Evolutionary conservation across 2,113 vertebrate genomes (phyloP).

Genomic region (Falco punctatus): DNA sequence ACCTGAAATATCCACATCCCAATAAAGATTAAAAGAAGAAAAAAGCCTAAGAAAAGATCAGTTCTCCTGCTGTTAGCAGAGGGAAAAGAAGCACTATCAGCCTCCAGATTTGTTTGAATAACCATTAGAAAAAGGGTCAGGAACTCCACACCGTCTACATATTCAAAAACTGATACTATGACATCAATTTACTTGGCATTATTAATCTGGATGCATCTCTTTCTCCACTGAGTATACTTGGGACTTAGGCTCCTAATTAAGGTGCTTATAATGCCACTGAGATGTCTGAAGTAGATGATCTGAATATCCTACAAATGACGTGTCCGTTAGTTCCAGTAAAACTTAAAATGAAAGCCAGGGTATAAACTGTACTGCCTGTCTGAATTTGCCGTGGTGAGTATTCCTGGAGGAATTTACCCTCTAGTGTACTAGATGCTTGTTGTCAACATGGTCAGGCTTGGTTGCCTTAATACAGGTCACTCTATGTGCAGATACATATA

Average conservation of each 20-base stretch:
- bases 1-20: not conserved
- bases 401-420: not conserved
- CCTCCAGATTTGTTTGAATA: not conserved
- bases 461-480: not conserved
- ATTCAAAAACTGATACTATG: not conserved
- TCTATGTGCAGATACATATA: not conserved
- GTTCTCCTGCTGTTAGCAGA: not conserved
- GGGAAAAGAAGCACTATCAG: not conserved
- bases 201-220: not conserved
- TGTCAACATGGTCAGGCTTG: not conserved
- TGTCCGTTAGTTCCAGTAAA: not conserved
- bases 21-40: not conserved
- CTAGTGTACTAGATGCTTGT: not conserved
- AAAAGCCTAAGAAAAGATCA: not conserved
- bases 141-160: not conserved
- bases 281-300: not conserved
- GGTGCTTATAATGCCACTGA: not conserved
- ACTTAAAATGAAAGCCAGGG: not conserved
- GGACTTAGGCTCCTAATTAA: not conserved
- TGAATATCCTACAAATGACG: not conserved
- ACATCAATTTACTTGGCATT: not conserved
- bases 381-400: not conserved
- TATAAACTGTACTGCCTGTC: not conserved
- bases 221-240: not conserved
- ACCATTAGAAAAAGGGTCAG: not conserved